Evolutionary conservation across 2,113 vertebrate genomes (phyloP), one percentile per base, ranked within the genome.

Genomic region (Cairina moschata): DNA sequence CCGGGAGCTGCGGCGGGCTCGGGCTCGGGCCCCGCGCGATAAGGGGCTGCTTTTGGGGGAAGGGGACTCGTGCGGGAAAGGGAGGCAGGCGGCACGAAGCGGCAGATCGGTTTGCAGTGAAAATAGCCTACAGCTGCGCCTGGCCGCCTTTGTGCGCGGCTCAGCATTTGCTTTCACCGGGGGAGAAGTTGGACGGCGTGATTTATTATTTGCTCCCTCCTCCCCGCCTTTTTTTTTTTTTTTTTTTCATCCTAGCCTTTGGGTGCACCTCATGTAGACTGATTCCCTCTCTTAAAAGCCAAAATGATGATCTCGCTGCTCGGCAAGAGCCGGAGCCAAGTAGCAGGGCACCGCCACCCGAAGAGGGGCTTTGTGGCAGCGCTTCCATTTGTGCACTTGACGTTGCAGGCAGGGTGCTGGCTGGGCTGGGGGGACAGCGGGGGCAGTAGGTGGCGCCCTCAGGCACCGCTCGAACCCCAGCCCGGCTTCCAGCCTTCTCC

Each of bases 381-480:
- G 60, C 94, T 97, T 97, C 92, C 95, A 97, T 96, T 96, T 92
- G 94, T 95, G 96, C 97, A 96, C 96, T 98, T 97, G 97, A 97
- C 97, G 92, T 96, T 97, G 82, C 52, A 95, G 46, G 46, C 46
- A 22, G 20, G 46, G 82, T 75, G 86, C 68, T 56, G 17, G 13
- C 71, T 62, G 90, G 77, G 86, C 94, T 72, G 90, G 79, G 91
- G 67, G 84, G 55, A 59, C 44, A 8, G 48, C 60, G 93, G 93
- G 96, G 97, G 94, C 98, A 77, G 94, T 97, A 96, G 97, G 77
- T 97, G 97, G 97, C 90, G 50, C 81, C 94, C 90, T 75, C 96
- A 96, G 94, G 96, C 90, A 93, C 94, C 13, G 20, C 94, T 94
- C 68, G 73, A 92, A 44, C 86, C 94, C 73, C 97, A 93, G 92